A percentile compares a stretch with the other conserved stretches of the same genome.
Evolutionary conservation across 1,140 invertebrate genomes (phyloP).

Genomic region (Solenopsis invicta): DNA sequence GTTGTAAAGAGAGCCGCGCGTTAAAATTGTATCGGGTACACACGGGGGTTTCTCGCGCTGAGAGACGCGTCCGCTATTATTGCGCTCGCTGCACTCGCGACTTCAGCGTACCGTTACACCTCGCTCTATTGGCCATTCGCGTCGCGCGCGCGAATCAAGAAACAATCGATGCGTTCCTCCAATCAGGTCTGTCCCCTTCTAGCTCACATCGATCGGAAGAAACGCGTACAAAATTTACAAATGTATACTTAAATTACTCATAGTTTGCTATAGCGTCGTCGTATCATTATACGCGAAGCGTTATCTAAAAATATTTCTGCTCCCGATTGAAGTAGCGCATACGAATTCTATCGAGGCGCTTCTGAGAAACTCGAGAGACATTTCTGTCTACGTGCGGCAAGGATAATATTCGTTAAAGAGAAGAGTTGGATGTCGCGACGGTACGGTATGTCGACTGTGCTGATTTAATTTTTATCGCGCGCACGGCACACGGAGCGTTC

Average conservation of each 20-base stretch:
- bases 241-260: background rate
- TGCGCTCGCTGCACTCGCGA: constrained; percentile 17
- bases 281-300: background rate
- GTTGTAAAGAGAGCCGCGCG: background rate
- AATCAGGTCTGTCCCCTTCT: background rate
- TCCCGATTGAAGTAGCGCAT: background rate
- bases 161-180: background rate
- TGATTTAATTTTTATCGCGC: constrained; percentile 53
- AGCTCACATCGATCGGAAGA: background rate
- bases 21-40: constrained; percentile 15
- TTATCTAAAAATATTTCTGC: background rate
- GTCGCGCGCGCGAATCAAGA: background rate
- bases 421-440: constrained; percentile 5
- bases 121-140: background rate
- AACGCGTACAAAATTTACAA: background rate
- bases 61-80: constrained; percentile 20
- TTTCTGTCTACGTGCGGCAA: background rate
- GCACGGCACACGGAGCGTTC: background rate
- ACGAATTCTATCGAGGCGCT: background rate
- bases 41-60: background rate
- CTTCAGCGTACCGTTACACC: constrained; percentile 19
- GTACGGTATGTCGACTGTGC: background rate
- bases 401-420: constrained; percentile 1
- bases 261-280: too few relatives aligned
- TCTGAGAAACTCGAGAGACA: background rate